Evolutionary conservation across 1,140 invertebrate species (phyloP).

Genomic region (Dendrolimus kikuchii): DNA sequence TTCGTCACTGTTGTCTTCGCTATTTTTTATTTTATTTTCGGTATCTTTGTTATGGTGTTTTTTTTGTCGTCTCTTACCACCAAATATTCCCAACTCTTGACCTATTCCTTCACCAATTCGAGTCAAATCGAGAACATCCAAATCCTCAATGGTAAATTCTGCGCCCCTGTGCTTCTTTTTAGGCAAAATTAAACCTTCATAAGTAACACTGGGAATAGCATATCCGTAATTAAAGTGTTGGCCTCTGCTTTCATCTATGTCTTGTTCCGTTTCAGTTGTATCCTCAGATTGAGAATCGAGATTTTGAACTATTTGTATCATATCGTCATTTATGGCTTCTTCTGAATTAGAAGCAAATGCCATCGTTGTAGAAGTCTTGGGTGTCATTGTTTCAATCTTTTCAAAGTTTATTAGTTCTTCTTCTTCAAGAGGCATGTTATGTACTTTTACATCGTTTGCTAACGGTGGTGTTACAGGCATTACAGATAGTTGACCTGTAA

Average conservation of each 20-base stretch:
- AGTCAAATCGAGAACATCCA: conserved; percentile 56
- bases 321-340: conserved; percentile 40
- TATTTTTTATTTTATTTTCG: conserved; percentile 27
- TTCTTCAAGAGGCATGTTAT: conserved; percentile 17
- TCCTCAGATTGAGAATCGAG: conserved; percentile 51
- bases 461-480: conserved; percentile 59
- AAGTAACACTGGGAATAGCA: conserved; percentile 21
- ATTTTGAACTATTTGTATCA: conserved; percentile 54
- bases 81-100: conserved; percentile 58
- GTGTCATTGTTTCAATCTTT: conserved; percentile 55
- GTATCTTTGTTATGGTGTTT: conserved; percentile 30
- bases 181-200: conserved; percentile 33
- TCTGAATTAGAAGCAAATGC: conserved; percentile 30
- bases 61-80: conserved; percentile 48
- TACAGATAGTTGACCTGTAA: conserved; percentile 63
- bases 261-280: conserved; percentile 26
- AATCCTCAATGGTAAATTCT: conserved; percentile 46
- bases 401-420: conserved; percentile 34
- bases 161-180: conserved; percentile 46
- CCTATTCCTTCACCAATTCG: conserved; percentile 61
- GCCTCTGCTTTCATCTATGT: conserved; percentile 34
- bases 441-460: conserved; percentile 34
- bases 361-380: conserved; percentile 43
- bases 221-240: conserved; percentile 18
- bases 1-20: conserved; percentile 31